Percentiles rank a stretch among this genome's conserved stretches.
Conservation (phyloP, 2,888 invertebrate species). For the Acrobasis consociella region DNA sequence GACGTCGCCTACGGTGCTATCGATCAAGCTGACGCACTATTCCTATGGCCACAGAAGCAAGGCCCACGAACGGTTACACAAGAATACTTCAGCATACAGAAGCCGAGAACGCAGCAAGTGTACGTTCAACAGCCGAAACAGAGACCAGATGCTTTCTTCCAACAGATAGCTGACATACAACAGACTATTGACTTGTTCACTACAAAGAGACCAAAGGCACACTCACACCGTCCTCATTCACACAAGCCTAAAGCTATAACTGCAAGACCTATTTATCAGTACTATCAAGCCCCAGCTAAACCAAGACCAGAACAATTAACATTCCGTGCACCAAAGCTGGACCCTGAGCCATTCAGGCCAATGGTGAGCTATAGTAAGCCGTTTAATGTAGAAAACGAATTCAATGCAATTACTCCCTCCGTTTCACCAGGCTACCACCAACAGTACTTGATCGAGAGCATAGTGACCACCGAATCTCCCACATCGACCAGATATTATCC, state of each 20-base stretch:
- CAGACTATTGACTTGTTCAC: conserved; percentile 85
- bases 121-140: conserved; percentile 68
- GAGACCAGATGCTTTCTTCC: conserved; percentile 82
- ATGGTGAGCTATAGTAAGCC: conserved; percentile 84
- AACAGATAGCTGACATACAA: conserved; percentile 85
- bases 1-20: conserved; percentile 74
- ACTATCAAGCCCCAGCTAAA: conserved; percentile 86
- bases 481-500: conserved; percentile 76
- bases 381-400: conserved; percentile 70
- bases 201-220: conserved; percentile 79
- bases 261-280: conserved; percentile 86
- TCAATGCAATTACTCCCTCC: conserved; percentile 69
- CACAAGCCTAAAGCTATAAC: conserved; percentile 78
- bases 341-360: conserved; percentile 84
- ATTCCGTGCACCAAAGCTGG: conserved; percentile 79
- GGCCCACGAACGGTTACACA: conserved; percentile 77
- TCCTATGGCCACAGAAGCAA: conserved; percentile 78
- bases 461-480: conserved; percentile 79
- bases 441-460: conserved; percentile 73
- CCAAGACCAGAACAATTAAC: conserved; percentile 70
- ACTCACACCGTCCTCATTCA: conserved; percentile 61
- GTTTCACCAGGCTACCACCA: conserved; percentile 67
- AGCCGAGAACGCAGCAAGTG: conserved; percentile 64
- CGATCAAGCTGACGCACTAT: conserved; percentile 72
- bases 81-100: conserved; percentile 79